Conservation (phyloP, 2,888 invertebrate species). For the Caenorhabditis wallacei region DNA sequence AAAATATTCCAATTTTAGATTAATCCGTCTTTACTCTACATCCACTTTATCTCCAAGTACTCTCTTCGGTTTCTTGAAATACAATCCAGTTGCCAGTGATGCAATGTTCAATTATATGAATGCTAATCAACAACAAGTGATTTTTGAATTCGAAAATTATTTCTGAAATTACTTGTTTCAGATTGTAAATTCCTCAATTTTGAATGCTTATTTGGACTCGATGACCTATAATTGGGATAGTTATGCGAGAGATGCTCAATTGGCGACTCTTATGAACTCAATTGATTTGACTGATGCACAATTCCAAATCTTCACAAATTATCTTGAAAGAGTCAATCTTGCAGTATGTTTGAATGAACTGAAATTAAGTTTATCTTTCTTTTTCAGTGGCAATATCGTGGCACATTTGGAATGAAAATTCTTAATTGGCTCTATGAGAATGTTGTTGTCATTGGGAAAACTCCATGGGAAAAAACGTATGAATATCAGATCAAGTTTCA, state of each 20-base stretch:
- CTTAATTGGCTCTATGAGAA: conserved; percentile 69
- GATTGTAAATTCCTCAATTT: conserved; percentile 25
- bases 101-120: conserved; percentile 45
- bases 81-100: conserved; percentile 57
- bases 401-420: conserved; percentile 10
- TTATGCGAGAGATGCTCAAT: conserved; percentile 21
- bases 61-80: conserved; percentile 59
- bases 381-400: conserved; percentile 21
- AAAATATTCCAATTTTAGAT: too few species aligned
- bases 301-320: conserved; percentile 21
- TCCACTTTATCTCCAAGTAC: conserved; percentile 43
- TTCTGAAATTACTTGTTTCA: conserved; percentile 6
- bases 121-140: conserved; percentile 7
- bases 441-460: conserved; percentile 60
- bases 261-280: conserved; percentile 23
- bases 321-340: conserved; percentile 32
- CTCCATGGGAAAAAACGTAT: conserved; percentile 66
- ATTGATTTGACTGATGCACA: conserved; percentile 28
- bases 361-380: not conserved
- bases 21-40: conserved; percentile 44
- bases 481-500: not conserved
- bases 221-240: conserved; percentile 66
- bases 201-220: conserved; percentile 60
- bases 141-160: not conserved
- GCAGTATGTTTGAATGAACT: not conserved